Base-by-base conservation (phyloP, 2,888 invertebrate species). In the Odontocerum albicorne region DNA sequence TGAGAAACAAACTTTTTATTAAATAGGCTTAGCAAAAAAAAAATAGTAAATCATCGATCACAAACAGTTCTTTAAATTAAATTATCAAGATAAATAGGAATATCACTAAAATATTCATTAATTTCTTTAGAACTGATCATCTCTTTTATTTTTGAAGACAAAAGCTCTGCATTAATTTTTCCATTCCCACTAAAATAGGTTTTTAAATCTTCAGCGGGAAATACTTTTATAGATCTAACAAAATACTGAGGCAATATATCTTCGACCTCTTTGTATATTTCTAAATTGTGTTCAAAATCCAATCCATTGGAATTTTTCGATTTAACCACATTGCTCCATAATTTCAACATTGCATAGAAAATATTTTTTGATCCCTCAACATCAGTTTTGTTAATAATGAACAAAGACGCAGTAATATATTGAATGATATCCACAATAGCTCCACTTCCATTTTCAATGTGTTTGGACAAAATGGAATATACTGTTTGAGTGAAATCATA, bases 161-260 rank as follows among this genome's bases (percentile, higher is more conserved):
- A 33, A 16, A 12, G 8, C 10, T 8, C 8, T 8, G 57, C 12
- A 39, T 51, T 7, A n/a, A 49, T 22, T 31, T 16, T 32, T 2
- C 45, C 16, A 2, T 45, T 12, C 39, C 17, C 35, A 12, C 12
- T 7, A 19, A 55, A 33, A 15, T 54, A 33, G 21, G 8, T 4
- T 22, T 20, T 20, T 15, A 39, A 13, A 15, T 54, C 17, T 19
- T 55, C 51, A 17, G 15, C 39, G 6, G 56, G 39, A 36, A 56
- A 46, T 12, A 33, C 16, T 22, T 43, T 32, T 20, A 60, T 19
- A 10, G 47, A 44, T 38, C 53, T 49, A 7, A 46, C 57, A 55
- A 58, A 60, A 40, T 55, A 60, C 22, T 58, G 51, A 4, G 54
- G 53, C 12, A 58, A 19, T 7, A 49, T 12, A 15, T 51, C 19